Evolutionary conservation across 2,113 vertebrate genomes (phyloP).

Genomic region (Aegithalos caudatus): DNA sequence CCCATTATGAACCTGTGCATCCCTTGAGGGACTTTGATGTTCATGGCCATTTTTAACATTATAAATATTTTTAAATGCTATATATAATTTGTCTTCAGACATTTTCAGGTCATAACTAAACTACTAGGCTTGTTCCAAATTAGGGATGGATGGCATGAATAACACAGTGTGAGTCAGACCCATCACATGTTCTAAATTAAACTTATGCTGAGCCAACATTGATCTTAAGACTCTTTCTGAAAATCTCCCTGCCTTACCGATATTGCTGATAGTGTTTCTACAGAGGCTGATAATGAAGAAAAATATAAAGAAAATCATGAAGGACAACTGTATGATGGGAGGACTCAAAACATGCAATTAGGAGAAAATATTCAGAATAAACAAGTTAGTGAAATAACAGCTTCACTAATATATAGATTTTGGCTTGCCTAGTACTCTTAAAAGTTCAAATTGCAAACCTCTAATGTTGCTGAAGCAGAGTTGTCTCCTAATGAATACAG

Average conservation of each 20-base stretch:
- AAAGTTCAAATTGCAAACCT: background rate
- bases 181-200: constrained; percentile 41
- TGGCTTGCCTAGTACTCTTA: background rate
- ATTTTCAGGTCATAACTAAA: constrained; percentile 27
- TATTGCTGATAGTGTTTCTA: background rate
- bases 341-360: background rate
- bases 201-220: background rate
- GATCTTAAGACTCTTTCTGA: background rate
- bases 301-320: background rate
- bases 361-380: background rate
- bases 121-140: background rate
- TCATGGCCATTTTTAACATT: background rate
- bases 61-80: background rate
- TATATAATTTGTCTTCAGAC: constrained; percentile 24
- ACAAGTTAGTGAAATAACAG: background rate
- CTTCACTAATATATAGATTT: background rate
- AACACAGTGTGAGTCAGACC: constrained; percentile 7
- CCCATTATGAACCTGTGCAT: background rate
- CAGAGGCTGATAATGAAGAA: background rate
- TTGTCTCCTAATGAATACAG: background rate
- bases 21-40: background rate
- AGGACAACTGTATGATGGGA: background rate
- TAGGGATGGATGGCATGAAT: background rate
- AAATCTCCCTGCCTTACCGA: background rate
- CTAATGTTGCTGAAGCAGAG: background rate